These are phyloP conservation scores for Eupithecia pulchellata DNA, from an alignment of 2,888 invertebrate species.

Conservation along the genomic window DNA sequence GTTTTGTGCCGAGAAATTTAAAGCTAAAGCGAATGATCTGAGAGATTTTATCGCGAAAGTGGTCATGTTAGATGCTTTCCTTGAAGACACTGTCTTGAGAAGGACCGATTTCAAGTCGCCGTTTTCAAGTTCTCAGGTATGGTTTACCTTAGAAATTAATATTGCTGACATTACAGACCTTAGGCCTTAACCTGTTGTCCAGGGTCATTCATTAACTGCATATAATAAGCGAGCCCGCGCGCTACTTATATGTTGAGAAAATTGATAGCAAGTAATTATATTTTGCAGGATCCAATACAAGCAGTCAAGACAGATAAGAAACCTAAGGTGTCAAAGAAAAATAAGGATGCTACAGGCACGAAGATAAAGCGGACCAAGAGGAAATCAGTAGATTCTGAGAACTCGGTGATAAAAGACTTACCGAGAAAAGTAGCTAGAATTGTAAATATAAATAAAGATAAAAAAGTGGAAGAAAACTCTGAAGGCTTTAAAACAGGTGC, in stretches of 20 bases:
- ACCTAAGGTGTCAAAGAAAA: constrained; percentile 52
- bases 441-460: background rate
- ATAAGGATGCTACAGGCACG: constrained; percentile 74
- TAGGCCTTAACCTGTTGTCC: background rate
- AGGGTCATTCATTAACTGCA: background rate
- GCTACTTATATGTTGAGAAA: background rate
- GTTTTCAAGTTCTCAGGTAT: constrained; percentile 24
- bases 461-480: constrained; percentile 18
- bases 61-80: constrained; percentile 58
- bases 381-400: constrained; percentile 17
- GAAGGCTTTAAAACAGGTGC: constrained; percentile 21
- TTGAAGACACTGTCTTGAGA: constrained; percentile 61
- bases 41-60: constrained; percentile 50
- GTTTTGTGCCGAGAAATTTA: constrained; percentile 51
- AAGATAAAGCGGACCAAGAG: constrained; percentile 72
- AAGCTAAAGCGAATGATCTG: constrained; percentile 38
- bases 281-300: constrained; percentile 16
- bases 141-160: background rate
- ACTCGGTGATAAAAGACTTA: background rate
- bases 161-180: background rate
- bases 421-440: constrained; percentile 23
- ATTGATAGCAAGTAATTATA: background rate
- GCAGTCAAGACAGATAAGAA: background rate
- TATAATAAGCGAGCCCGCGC: background rate
- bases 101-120: constrained; percentile 47